Conservation (phyloP, 2,888 invertebrate species). For the Eupithecia insigniata region DNA sequence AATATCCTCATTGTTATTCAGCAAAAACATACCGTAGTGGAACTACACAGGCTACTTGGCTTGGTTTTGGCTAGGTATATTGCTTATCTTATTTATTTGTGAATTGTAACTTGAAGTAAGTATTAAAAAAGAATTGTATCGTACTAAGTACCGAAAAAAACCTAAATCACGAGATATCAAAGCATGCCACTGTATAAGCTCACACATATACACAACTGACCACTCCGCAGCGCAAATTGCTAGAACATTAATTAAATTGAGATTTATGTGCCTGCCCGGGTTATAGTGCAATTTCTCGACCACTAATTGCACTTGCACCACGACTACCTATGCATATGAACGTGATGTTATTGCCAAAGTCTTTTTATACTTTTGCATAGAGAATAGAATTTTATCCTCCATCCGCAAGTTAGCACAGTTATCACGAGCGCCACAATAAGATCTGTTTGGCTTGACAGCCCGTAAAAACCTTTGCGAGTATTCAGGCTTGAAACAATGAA, state of each 20-base stretch:
- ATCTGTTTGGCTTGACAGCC: background rate
- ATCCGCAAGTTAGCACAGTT: background rate
- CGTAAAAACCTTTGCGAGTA: background rate
- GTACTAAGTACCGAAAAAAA: background rate
- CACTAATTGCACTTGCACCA: conserved; percentile 27
- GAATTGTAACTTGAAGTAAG: too few species aligned
- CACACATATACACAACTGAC: background rate
- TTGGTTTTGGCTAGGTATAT: too few species aligned
- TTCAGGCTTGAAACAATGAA: background rate
- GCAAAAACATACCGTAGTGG: too few species aligned
- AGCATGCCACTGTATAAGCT: background rate
- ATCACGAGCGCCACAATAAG: background rate
- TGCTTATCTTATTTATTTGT: too few species aligned
- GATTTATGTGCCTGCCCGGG: conserved; percentile 26
- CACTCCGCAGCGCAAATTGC: background rate
- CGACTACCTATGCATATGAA: conserved; percentile 9
- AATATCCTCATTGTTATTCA: background rate
- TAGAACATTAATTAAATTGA: conserved; percentile 32
- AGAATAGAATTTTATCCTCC: background rate
- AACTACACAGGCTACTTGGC: too few species aligned
- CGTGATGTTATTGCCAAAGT: background rate
- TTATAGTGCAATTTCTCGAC: conserved; percentile 26
- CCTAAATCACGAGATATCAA: background rate
- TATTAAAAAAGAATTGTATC: too few species aligned
- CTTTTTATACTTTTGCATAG: background rate